Evolutionary conservation across 37 sponge, comb jelly and placozoan species (phyloP), one percentile per base, ranked within the genome.

Genomic region (Lycopodina hypogea): DNA sequence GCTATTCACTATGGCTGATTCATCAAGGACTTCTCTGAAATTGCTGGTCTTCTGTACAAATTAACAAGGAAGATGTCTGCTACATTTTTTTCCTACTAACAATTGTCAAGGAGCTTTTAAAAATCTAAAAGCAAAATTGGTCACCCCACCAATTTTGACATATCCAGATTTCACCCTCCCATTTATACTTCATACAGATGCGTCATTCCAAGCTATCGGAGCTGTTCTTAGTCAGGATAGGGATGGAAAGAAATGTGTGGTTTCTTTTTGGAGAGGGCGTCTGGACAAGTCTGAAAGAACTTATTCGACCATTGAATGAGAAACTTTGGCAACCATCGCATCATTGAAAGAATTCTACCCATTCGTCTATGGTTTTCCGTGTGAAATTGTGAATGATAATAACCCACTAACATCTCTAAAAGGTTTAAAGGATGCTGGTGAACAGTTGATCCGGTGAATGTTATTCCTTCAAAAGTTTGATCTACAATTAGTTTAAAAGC

Each of bases 1-100:
- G 69, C 78, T 24, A 58, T 48, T 53, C 80, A 80, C 69, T 86
- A 86, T 36, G 45, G 78, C 28, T 37, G 73, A 3, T 81, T 81
- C 41, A 40, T 87, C 7, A 60, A 75, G 30, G 28, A 73, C 39
- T 76, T 38, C 56, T 52, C 78, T 26, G 38, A 12, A 23, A 55
- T 75, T 57, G 76, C 76, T 58, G 76, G 33, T 2, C 76, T 59
- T 2, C 59, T 75, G 23, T n/a, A 59, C 42, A 28, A 30, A 32
- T 22, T 75, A 12, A 75, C 76, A 75, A 45, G 48, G 48, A 35
- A 75, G 34, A 75, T 30, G 59, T 3, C 57, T 17, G 56, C 55
- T 0, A 33, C 34, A 32, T 75, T 56, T 56, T 30, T 34, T 75
- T 58, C 59, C 30, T 36, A 57, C 36, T n/a, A 57, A 4, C 9